Base-by-base conservation (phyloP, 2,888 invertebrate genomes). In the Pilophorus perplexus region DNA sequence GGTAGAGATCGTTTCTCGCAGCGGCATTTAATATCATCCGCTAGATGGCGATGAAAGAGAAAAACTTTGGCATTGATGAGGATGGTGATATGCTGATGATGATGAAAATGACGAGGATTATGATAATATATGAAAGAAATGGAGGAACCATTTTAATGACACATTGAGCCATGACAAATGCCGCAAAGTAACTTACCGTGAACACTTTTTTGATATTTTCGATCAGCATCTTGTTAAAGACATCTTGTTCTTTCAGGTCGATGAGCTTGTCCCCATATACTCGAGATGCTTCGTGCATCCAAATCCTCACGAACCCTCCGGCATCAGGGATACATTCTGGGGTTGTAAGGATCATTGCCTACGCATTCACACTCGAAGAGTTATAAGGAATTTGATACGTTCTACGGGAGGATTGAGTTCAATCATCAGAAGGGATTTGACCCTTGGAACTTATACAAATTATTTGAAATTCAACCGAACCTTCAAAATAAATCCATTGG, bases 191-290 rank as follows among this genome's bases (percentile, higher is more conserved):
- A n/a, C n/a, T n/a, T n/a, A n/a, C n/a, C n/a, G n/a, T n/a, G n/a
- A n/a, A 73, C 16, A 83, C 83, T 76, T 94, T 95, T 75, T 90
- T 90, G 12, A 91, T 82, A 4, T 85, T 80, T 38, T 95, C 95
- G 1, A 77, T 73, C 12, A 91, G 76, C 0, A 93, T 77, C 76
- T 89, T 90, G 57, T 81, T 78, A 75, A 90, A 95, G 1, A 77
- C 78, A 2, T 85, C 86, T 67, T 86, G 85, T 76, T 94, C 94
- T 8, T 76, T 77, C n/a, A 84, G 79, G 71, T 95, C 94, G 0
- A 93, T 85, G 42, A 97, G 78, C 77, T 95, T 95, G 77, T 97
- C 96, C 0, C 88, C 85, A 76, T 96, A 97, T 0, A 96, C 94
- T 62, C 96, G 83, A 48, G 85, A 85, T 0, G 93, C 87, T 77